Base-by-base conservation (phyloP, 2,888 invertebrate species). In the Mythimna albipuncta region DNA sequence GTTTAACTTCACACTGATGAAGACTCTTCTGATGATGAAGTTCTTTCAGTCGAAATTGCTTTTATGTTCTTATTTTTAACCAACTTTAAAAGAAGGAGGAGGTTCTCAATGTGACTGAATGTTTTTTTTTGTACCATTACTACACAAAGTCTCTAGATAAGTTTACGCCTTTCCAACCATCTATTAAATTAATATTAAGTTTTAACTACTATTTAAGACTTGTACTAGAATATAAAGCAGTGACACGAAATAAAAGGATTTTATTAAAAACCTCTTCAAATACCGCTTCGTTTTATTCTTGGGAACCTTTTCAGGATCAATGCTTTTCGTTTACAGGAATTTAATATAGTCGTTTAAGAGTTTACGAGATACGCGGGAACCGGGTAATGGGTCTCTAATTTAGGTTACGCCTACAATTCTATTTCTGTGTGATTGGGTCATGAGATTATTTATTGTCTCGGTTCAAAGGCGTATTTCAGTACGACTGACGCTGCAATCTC, bases 221-320 rank as follows among this genome's bases (percentile, higher is more conserved):
- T 81, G 32, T 85, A 70, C 50, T 83, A 80, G 72, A 63, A 47
- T 73, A 74, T 71, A 71, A 78, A 50, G 55, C 85, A 85, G 72
- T 71, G 77, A 82, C 74, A 72, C 73, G 54, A 77, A 58, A 74
- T 79, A 69, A 85, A 85, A 77, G 62, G 75, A 84, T 85, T 85
- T 85, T 79, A 85, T 72, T 85, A 85, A 85, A 82, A 85, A 77
- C 75, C 75, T 85, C 77, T 74, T 82, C 64, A 77, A 84, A 74
- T 74, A 59, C 44, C 2, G 6, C 32, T 21, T 82, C 35, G 75
- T 85, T 85, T 85, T 77, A 85, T 84, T 85, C 71, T 52, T 52
- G 6, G 58, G 5, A 63, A 35, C 72, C 62, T 67, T 81, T 76
- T 77, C n/a, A 35, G 47, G 54, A 47, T 35, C 50, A 13, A 19